Evolutionary conservation across 2,797 vertebrate species (phyloP).

Genomic region (Sebastes hubbsi): DNA sequence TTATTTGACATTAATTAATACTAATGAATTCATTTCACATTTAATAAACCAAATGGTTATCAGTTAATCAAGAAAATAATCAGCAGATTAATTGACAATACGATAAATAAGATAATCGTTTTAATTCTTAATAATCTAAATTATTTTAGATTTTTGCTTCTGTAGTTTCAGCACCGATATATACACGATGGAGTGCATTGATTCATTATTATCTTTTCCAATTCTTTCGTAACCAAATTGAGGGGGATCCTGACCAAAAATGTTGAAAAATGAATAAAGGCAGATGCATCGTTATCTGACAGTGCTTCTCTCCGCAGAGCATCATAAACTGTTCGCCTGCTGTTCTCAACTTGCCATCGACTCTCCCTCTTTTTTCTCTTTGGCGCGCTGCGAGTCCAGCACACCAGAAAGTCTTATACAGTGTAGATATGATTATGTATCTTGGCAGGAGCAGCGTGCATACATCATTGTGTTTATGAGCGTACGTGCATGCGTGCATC

Average conservation of each 20-base stretch:
- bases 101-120: background rate
- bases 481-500: conserved; percentile 48
- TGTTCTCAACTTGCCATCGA: conserved; percentile 6
- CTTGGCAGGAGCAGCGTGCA: conserved; percentile 49
- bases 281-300: background rate
- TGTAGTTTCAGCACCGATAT: rapidly evolving
- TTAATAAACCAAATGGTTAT: background rate
- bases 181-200: background rate
- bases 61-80: background rate
- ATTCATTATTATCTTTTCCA: background rate
- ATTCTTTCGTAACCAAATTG: background rate
- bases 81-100: background rate
- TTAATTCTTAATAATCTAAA: background rate
- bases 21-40: background rate
- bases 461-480: conserved; percentile 65
- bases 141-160: background rate
- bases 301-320: conserved; percentile 3
- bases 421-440: conserved; percentile 66
- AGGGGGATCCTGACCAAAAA: background rate
- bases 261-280: background rate
- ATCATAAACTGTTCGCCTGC: conserved; percentile 16
- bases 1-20: background rate
- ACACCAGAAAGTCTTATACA: conserved; percentile 23
- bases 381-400: background rate
- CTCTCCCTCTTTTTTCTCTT: background rate